Evolutionary conservation across 2,797 vertebrate genomes (phyloP).

Genomic region (Sebastes iracundus): DNA sequence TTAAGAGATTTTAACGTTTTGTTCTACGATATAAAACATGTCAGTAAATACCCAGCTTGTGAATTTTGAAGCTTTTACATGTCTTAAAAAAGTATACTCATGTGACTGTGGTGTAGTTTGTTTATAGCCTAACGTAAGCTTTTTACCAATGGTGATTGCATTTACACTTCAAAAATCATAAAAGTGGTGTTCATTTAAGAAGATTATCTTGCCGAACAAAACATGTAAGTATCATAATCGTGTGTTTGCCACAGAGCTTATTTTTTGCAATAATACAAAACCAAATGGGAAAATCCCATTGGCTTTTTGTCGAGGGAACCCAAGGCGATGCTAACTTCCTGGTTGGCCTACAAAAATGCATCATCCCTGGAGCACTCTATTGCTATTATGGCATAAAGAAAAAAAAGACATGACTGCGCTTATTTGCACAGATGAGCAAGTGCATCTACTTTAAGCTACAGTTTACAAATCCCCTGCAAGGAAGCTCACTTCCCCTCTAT

Average conservation of each 20-base stretch:
- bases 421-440: slow-evolving; percentile 9
- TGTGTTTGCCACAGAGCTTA: no score
- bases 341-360: background rate
- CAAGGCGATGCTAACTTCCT: background rate
- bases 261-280: no score
- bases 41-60: background rate
- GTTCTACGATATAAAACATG: background rate
- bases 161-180: background rate
- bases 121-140: no score
- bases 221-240: no score
- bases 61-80: background rate
- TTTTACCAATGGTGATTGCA: no score
- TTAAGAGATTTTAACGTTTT: background rate
- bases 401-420: background rate
- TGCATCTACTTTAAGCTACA: background rate
- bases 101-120: no score
- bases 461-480: background rate
- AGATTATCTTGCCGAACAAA: no score
- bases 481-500: background rate
- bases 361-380: background rate
- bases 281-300: no score
- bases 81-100: no score
- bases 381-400: background rate
- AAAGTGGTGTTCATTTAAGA: background rate
- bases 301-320: background rate